Base-by-base conservation (phyloP, 2,113 vertebrate genomes). In the Hassar affinis region DNA sequence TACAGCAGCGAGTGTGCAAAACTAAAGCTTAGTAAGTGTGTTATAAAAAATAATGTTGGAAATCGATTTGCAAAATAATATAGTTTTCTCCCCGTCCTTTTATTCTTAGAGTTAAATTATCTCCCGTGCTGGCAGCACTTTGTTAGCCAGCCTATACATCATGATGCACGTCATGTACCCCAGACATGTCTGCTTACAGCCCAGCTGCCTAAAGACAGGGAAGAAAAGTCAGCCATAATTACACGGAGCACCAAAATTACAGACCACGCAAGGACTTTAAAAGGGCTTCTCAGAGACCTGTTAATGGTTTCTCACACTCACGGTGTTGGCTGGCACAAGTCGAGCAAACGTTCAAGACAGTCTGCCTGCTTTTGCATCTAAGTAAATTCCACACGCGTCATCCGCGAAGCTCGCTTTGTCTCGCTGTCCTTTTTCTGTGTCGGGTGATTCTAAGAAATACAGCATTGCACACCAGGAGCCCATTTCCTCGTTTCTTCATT, bases 241-340 rank as follows among this genome's bases (percentile, higher is more conserved):
- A 33, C 49, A 75, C 5, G 27, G 2, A 12, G 49, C 15, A 68
- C 47, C 42, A 62, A n/a, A 78, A 83, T 83, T 54, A 54, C 33
- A 83, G 72, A 59, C 20, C 35, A n/a, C 11, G 11, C 14, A 0
- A 1, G 33, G 66, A 51, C 79, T 71, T n/a, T 52, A 22, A n/a
- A 59, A 17, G n/a, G 22, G 8, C 18, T 66, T 85, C 85, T 86
- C 88, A 88, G 81, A 75, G 84, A 78, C 84, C 27, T 85, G 86
- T 52, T 86, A 89, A 91, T 90, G 86, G 85, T 38, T 81, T 74
- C 81, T 83, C n/a, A n/a, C n/a, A n/a, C 22, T 52, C 20, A 88
- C 57, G 49, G 47, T 66, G 74, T 72, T 51, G 54, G 7, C 27
- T 20, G 35, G 15, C 47, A 77, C 15, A 30, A 71, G 42, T 33